These are phyloP conservation scores for Bradynema listronoti DNA, from an alignment of 1,140 invertebrate genomes.

Conservation along the genomic window DNA sequence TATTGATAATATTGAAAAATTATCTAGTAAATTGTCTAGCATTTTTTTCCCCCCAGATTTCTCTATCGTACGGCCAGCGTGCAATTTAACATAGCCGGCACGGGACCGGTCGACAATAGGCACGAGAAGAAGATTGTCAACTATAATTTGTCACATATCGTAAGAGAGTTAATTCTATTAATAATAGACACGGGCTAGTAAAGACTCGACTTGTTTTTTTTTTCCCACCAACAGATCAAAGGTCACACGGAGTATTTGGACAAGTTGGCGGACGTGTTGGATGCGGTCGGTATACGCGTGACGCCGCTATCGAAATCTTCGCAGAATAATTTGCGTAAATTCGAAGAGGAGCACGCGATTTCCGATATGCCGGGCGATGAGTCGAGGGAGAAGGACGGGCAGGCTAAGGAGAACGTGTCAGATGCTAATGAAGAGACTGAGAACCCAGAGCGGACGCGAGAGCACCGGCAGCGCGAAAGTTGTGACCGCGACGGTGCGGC, in stretches of 20 bases:
- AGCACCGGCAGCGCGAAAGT: too few species aligned
- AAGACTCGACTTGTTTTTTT: constrained; percentile 12
- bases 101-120: constrained; percentile 58
- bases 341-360: background rate
- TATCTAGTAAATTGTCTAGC: too few species aligned
- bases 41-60: constrained; percentile 47
- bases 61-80: constrained; percentile 60
- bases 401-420: too few species aligned
- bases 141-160: constrained; percentile 54
- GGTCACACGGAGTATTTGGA: constrained; percentile 54
- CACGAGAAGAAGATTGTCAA: constrained; percentile 58
- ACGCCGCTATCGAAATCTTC: constrained; percentile 32
- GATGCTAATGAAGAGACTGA: too few species aligned
- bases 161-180: constrained; percentile 17
- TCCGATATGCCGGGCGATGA: background rate
- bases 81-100: constrained; percentile 60
- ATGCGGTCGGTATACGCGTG: constrained; percentile 51
- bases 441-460: too few species aligned
- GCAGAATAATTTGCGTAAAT: constrained; percentile 5
- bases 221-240: constrained; percentile 34
- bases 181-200: background rate
- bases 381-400: too few species aligned
- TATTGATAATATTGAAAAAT: too few species aligned
- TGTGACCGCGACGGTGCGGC: too few species aligned
- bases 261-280: constrained; percentile 50